phyloP scores from a whole-genome alignment of 2,113 vertebrate genomes.

The Apteryx mantelli region DNA sequence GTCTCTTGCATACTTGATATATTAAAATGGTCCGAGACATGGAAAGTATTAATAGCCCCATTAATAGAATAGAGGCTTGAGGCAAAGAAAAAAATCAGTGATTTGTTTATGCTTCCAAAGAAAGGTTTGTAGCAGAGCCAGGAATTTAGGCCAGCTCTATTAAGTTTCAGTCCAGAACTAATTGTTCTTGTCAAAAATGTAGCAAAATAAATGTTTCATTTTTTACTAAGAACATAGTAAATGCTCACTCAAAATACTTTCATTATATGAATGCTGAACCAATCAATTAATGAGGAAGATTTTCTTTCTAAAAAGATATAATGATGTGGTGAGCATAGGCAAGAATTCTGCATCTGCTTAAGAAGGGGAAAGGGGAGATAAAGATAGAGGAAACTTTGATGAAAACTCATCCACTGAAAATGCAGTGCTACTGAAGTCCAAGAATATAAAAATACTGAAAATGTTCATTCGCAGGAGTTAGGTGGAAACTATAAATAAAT shows the following conservation, averaged over 20 bases:
- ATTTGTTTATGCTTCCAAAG: not conserved
- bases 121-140: not conserved
- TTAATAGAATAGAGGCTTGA: not conserved
- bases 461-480: not conserved
- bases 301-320: not conserved
- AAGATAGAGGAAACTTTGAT: not conserved
- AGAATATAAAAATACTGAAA: not conserved
- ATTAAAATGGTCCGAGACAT: not conserved
- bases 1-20: not conserved
- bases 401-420: not conserved
- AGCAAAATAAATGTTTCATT: not conserved
- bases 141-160: not conserved
- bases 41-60: not conserved
- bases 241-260: not conserved
- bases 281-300: not conserved
- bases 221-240: not conserved
- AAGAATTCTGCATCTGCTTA: not conserved
- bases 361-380: not conserved
- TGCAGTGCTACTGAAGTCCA: not conserved
- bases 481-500: not conserved
- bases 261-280: not conserved
- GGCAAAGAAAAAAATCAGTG: not conserved
- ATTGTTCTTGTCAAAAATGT: not conserved
- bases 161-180: not conserved
- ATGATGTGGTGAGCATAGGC: not conserved